phyloP scores from a whole-genome alignment of 2,797 vertebrate species.

The Crocidura indochinensis region DNA sequence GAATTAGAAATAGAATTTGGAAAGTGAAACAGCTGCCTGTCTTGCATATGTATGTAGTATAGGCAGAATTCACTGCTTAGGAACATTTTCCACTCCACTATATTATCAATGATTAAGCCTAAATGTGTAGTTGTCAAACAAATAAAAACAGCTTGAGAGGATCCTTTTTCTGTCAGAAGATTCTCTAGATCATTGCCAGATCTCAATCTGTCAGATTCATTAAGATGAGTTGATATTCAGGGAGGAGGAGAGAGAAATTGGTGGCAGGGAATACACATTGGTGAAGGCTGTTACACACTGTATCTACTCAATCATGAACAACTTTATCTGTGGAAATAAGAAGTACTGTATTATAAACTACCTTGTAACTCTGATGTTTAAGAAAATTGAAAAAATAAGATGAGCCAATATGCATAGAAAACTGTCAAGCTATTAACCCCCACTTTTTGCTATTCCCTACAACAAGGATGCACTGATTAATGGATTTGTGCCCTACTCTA shows the following conservation, averaged over 20 bases:
- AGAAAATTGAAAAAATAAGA: too few species aligned
- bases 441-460: conserved; percentile 16
- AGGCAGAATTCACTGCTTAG: conserved; percentile 71
- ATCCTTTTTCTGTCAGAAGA: conserved; percentile 49
- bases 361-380: too few species aligned
- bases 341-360: too few species aligned
- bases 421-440: conserved; percentile 17
- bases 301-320: too few species aligned
- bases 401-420: conserved; percentile 18
- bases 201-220: neutral
- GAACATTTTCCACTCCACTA: conserved; percentile 68
- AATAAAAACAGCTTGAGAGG: conserved; percentile 43
- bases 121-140: conserved; percentile 73
- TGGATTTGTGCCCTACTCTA: neutral
- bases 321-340: too few species aligned
- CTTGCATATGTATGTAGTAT: conserved; percentile 75
- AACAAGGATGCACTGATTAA: neutral
- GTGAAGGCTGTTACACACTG: too few species aligned
- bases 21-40: conserved; percentile 88
- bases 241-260: neutral
- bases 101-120: conserved; percentile 29
- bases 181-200: too few species aligned
- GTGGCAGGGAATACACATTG: too few species aligned
- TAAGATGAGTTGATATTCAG: neutral
- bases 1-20: conserved; percentile 81